Conservation (phyloP, 2,797 vertebrate species). For the Eurystomus glaucurus region DNA sequence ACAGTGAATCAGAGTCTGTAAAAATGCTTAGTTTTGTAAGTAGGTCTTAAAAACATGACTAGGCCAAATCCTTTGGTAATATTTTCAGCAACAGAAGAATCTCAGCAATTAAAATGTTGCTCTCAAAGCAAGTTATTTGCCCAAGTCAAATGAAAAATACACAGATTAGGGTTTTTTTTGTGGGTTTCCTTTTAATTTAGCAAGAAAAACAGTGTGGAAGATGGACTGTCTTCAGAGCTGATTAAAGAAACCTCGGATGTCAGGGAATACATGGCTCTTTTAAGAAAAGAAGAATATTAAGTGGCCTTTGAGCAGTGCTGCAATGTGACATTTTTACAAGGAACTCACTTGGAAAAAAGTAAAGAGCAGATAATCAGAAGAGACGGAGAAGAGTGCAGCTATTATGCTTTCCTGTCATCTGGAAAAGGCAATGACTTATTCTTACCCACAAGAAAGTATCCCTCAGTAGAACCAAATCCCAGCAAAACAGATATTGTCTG, state of each 20-base stretch:
- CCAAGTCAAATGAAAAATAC: background rate
- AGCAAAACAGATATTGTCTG: slow-evolving; percentile 41
- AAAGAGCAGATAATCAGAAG: slow-evolving; percentile 46
- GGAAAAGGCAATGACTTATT: slow-evolving; percentile 47
- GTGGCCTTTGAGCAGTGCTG: background rate
- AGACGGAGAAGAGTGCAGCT: slow-evolving; percentile 16
- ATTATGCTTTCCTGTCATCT: slow-evolving; percentile 29
- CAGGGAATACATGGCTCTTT: background rate
- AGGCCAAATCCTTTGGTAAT: background rate
- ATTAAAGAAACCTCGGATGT: slow-evolving; percentile 47
- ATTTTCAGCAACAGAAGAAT: slow-evolving; percentile 43
- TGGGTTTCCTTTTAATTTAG: background rate
- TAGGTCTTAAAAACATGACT: background rate
- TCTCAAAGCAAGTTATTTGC: slow-evolving; percentile 35
- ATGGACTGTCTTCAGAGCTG: background rate
- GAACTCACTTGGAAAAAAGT: slow-evolving; percentile 55
- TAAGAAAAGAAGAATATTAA: slow-evolving; percentile 66
- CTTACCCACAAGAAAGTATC: slow-evolving; percentile 32
- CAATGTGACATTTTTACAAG: slow-evolving; percentile 57
- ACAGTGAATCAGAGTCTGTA: background rate
- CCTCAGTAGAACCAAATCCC: slow-evolving; percentile 48
- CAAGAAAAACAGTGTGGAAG: background rate
- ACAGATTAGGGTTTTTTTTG: background rate
- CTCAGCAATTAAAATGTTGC: slow-evolving; percentile 13
- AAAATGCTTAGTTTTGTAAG: background rate